Conservation (phyloP, 92 coral and sea anemone genomes). For the Epizoanthus illoricatus region DNA sequence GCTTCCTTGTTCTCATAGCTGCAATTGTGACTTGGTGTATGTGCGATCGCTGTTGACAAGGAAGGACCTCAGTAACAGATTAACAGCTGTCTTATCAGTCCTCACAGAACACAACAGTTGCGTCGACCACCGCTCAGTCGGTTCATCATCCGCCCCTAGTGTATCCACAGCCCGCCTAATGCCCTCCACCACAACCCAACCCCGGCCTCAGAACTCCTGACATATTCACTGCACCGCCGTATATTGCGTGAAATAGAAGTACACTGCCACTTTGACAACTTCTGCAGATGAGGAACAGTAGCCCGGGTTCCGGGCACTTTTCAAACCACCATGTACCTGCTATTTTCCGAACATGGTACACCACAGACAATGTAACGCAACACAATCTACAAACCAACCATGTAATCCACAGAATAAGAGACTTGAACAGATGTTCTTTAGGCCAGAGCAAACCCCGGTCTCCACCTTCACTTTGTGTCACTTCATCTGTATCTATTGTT, state of each 20-base stretch:
- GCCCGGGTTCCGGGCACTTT: too few species aligned
- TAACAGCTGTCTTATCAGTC: neutral
- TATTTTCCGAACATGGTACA: too few species aligned
- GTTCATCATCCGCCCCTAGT: slow-evolving; percentile 4
- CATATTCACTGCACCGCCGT: neutral
- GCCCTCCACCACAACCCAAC: neutral
- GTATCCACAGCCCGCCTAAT: neutral
- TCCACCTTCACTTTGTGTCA: slow-evolving; percentile 58
- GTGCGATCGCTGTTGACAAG: slow-evolving; percentile 6
- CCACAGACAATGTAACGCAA: neutral
- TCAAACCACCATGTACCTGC: too few species aligned
- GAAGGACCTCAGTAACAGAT: neutral
- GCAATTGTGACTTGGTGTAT: neutral
- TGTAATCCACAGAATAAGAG: slow-evolving; percentile 67
- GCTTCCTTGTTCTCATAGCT: neutral
- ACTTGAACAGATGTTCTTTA: slow-evolving; percentile 52
- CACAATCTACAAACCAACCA: slow-evolving; percentile 47
- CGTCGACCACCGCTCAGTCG: neutral
- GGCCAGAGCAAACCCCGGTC: slow-evolving; percentile 67
- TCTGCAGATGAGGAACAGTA: too few species aligned
- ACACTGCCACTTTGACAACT: too few species aligned
- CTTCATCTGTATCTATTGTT: slow-evolving; percentile 29
- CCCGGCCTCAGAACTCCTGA: neutral
- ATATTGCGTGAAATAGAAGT: too few species aligned
- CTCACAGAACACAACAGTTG: neutral